Evolutionary conservation across 2,888 invertebrate species (phyloP), one percentile per base, ranked within the genome.

Genomic region (Scelioninae gen. 2): DNA sequence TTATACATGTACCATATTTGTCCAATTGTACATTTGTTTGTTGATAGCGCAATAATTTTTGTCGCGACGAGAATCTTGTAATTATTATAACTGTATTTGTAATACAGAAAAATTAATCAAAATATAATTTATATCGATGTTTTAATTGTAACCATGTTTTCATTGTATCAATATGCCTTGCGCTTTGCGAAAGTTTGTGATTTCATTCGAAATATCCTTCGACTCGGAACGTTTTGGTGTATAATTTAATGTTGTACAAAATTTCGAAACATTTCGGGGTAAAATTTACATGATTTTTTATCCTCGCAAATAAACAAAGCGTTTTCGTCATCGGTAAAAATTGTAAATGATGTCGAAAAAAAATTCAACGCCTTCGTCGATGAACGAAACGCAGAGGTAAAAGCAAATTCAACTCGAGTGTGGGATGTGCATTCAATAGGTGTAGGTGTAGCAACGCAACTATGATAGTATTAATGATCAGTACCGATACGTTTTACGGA

Each of bases 381-480:
- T 43, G 41, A 33, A 57, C 37, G 43, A n/a, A n/a, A n/a, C n/a
- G n/a, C n/a, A n/a, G n/a, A n/a, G n/a, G n/a, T n/a, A n/a, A n/a
- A n/a, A n/a, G n/a, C n/a, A n/a, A 31, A 48, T 16, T 53, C 31
- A 70, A 45, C 11, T 33, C 13, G 35, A 55, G 71, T 53, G 69
- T 69, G 61, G 67, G 73, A 46, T 19, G 63, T 19, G 33, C 37
- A 5, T 28, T 39, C 48, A 43, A 48, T 52, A 13, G 33, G 69
- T 73, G 73, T 74, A 68, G 73, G 73, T 58, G 63, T 69, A 64
- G 43, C 28, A 39, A 64, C 64, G 37, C 39, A 28, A 35, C 52
- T 57, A 58, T 19, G 69, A 64, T 67, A 69, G 45, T 16, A 31
- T 52, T 60, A 67, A 64, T 55, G 69, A 69, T 64, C 64, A 46